Evolutionary conservation across 2,888 invertebrate genomes (phyloP).

Genomic region (Digitonthophagus gazella): DNA sequence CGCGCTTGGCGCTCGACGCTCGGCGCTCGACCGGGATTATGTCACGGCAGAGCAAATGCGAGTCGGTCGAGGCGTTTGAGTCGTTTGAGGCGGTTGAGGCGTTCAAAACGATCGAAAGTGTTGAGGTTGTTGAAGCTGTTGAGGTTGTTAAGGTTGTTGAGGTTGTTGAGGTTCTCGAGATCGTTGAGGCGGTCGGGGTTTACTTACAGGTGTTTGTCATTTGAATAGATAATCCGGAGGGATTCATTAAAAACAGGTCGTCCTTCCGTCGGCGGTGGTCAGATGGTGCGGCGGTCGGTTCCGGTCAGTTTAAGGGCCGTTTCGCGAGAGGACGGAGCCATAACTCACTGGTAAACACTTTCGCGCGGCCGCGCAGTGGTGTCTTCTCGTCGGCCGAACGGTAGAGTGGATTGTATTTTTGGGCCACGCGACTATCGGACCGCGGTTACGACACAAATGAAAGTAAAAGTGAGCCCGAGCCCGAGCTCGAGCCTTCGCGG

Average conservation of each 20-base stretch:
- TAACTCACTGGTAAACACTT: constrained; percentile 41
- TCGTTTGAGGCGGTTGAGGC: too few relatives aligned
- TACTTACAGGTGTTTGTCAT: constrained; percentile 25
- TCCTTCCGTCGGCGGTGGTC: constrained; percentile 20
- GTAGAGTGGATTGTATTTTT: constrained; percentile 50
- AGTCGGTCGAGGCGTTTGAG: background rate
- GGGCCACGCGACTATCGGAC: constrained; percentile 50
- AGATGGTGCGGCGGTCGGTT: constrained; percentile 12
- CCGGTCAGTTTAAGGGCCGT: constrained; percentile 7
- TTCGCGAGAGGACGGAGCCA: constrained; percentile 42
- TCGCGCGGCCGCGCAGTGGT: constrained; percentile 21
- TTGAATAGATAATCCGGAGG: constrained; percentile 33
- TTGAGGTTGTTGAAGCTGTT: too few relatives aligned
- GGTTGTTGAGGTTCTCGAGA: background rate
- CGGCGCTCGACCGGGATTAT: constrained; percentile 5
- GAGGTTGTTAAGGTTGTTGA: background rate
- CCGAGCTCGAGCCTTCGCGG: constrained; percentile 4
- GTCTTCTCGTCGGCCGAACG: constrained; percentile 39
- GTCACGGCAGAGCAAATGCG: background rate
- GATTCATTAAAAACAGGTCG: constrained; percentile 19
- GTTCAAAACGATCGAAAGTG: too few relatives aligned
- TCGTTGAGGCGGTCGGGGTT: too few relatives aligned
- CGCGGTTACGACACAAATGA: constrained; percentile 53
- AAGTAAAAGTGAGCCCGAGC: constrained; percentile 49
- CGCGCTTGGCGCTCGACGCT: background rate